Evolutionary conservation across 2,113 vertebrate species (phyloP).

Genomic region (Gadus macrocephalus): DNA sequence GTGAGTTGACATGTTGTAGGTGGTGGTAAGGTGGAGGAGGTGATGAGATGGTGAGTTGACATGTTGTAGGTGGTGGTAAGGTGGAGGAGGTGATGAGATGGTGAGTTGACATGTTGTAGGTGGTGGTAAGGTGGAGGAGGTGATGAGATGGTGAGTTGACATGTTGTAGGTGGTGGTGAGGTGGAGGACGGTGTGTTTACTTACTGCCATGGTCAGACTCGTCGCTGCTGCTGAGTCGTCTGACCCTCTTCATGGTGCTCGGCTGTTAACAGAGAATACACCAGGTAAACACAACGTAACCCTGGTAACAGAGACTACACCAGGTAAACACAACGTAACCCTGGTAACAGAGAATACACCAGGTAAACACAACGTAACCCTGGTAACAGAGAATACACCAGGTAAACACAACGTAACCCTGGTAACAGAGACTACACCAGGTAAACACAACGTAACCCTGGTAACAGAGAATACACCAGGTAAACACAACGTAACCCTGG

Average conservation of each 20-base stretch:
- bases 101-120: too few species aligned
- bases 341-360: neutral
- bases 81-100: too few species aligned
- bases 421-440: too few species aligned
- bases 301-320: too few species aligned
- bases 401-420: neutral
- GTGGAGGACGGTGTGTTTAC: slow-evolving; percentile 41
- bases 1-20: too few species aligned
- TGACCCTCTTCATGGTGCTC: slow-evolving; percentile 89
- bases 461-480: too few species aligned
- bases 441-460: too few species aligned
- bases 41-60: too few species aligned
- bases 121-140: slow-evolving; percentile 19
- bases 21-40: too few species aligned
- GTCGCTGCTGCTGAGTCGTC: slow-evolving; percentile 91
- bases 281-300: neutral
- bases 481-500: neutral
- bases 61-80: too few species aligned
- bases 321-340: neutral
- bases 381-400: neutral
- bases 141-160: too few species aligned
- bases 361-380: neutral
- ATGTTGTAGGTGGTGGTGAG: too few species aligned
- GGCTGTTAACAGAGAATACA: neutral
- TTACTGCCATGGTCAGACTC: slow-evolving; percentile 98